Evolutionary conservation across 2,113 vertebrate species (phyloP).

Genomic region (Oxyruncus cristatus): DNA sequence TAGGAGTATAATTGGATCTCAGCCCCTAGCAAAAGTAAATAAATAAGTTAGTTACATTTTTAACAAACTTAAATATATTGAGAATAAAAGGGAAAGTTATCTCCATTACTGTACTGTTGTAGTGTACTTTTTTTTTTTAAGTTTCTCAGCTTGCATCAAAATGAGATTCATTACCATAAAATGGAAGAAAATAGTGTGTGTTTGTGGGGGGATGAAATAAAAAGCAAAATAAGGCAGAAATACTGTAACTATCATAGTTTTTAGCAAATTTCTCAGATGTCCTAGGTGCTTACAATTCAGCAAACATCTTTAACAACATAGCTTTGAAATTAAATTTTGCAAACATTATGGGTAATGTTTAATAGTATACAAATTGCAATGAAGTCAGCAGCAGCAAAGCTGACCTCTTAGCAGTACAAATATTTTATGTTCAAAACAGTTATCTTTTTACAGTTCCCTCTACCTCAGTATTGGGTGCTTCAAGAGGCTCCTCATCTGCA

Average conservation of each 20-base stretch:
- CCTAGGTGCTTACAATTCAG: constrained; percentile 69
- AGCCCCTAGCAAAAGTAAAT: constrained; percentile 45
- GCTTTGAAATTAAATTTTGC: constrained; percentile 73
- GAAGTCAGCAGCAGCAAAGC: constrained; percentile 54
- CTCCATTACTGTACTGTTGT: not conserved
- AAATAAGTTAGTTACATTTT: constrained; percentile 61
- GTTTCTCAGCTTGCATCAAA: constrained; percentile 41
- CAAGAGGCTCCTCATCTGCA: constrained; percentile 6
- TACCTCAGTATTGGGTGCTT: not conserved
- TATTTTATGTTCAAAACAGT: constrained; percentile 65
- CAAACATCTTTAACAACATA: constrained; percentile 63
- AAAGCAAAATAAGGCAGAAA: constrained; percentile 42
- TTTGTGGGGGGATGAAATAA: not conserved
- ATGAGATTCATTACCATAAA: constrained; percentile 1
- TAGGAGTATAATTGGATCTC: constrained; percentile 50
- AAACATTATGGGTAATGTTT: constrained; percentile 68
- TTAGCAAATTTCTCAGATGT: constrained; percentile 64
- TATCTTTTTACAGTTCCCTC: constrained; percentile 58
- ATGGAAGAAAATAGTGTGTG: not conserved
- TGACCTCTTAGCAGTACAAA: constrained; percentile 68
- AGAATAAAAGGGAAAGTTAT: constrained; percentile 53
- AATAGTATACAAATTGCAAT: constrained; percentile 68
- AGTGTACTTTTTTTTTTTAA: constrained; percentile 13
- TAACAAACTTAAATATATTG: constrained; percentile 64
- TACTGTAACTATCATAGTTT: constrained; percentile 35